These are phyloP conservation scores for Pteronotus mesoamericanus DNA, from an alignment of 2,797 vertebrate species.

Conservation along the genomic window DNA sequence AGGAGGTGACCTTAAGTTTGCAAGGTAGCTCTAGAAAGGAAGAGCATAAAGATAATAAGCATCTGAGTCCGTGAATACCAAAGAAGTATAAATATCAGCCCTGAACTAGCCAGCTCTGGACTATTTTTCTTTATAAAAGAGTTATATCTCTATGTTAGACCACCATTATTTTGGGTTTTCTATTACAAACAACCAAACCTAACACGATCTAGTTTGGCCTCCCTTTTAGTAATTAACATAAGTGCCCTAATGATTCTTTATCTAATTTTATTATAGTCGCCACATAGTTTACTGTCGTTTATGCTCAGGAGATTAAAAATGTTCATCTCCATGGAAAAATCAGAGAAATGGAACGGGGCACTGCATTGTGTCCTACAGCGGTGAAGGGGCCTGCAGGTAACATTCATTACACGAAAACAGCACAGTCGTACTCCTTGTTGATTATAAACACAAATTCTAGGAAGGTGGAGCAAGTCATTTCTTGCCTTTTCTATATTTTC, in stretches of 20 bases:
- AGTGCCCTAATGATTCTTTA: neutral
- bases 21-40: neutral
- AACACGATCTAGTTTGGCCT: neutral
- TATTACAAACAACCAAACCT: neutral
- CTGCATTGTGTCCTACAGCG: neutral
- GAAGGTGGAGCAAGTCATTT: neutral
- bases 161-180: neutral
- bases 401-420: neutral
- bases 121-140: neutral
- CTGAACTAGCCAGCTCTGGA: neutral
- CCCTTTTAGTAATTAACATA: neutral
- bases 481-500: neutral
- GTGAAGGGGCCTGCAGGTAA: neutral
- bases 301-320: neutral
- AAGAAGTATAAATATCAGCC: neutral
- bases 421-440: neutral
- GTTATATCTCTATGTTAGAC: neutral
- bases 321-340: neutral
- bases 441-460: neutral
- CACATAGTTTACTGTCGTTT: neutral
- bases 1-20: neutral
- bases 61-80: neutral
- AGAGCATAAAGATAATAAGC: neutral
- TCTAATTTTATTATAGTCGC: neutral
- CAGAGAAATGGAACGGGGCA: neutral